phyloP scores from a whole-genome alignment of 2,797 vertebrate genomes.

The Spinus olivaceus region DNA sequence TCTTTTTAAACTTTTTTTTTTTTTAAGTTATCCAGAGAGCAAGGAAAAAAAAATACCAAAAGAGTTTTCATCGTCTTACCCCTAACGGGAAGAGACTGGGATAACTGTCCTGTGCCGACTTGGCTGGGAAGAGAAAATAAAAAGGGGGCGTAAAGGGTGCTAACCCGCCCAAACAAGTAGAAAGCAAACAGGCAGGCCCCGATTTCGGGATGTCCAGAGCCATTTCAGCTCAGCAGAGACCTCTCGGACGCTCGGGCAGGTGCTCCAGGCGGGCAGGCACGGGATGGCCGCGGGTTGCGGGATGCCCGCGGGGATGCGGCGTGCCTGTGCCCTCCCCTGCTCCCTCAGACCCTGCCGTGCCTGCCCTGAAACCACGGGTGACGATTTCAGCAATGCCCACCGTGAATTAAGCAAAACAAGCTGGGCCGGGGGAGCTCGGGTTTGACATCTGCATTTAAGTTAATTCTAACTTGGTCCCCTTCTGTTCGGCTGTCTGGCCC shows the following conservation, averaged over 20 bases:
- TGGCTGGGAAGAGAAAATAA: not conserved
- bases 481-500: not conserved
- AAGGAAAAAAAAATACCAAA: not conserved
- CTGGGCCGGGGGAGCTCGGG: not conserved
- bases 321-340: not conserved
- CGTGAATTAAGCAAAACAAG: not conserved
- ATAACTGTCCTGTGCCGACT: not conserved
- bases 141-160: fast-evolving
- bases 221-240: fast-evolving
- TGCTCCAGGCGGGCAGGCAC: not conserved
- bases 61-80: not conserved
- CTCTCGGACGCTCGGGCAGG: not conserved
- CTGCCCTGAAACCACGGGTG: not conserved
- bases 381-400: too few relatives aligned
- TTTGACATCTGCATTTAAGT: not conserved
- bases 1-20: not conserved
- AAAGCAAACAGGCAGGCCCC: not conserved
- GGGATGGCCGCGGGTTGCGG: not conserved
- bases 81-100: not conserved
- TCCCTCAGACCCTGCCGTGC: not conserved
- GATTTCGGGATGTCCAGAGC: fast-evolving
- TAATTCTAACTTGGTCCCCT: not conserved
- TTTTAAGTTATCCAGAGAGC: not conserved
- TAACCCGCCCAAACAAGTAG: fast-evolving
- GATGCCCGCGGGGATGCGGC: not conserved